These are phyloP conservation scores for Pampus argenteus DNA, from an alignment of 2,797 vertebrate species.

Conservation along the genomic window DNA sequence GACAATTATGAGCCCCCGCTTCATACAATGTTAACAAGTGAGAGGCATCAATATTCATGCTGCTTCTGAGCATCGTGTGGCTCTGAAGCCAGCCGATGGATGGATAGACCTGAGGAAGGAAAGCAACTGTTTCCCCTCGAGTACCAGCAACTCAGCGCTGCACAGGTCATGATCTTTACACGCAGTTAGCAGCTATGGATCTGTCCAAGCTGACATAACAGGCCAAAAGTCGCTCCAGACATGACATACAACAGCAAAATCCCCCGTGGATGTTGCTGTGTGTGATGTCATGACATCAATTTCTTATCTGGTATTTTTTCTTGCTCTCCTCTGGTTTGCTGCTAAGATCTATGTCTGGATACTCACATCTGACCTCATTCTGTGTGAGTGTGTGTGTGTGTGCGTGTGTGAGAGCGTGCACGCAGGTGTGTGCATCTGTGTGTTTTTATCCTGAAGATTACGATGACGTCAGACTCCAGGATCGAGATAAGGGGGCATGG, in stretches of 20 bases:
- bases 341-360: constrained; percentile 35
- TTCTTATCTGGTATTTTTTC: constrained; percentile 31
- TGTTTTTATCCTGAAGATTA: constrained; percentile 52
- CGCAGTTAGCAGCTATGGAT: constrained; percentile 17
- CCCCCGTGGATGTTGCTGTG: constrained; percentile 1
- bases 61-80: constrained; percentile 5
- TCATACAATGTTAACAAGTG: constrained; percentile 73
- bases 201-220: constrained; percentile 23
- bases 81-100: constrained; percentile 14
- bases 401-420: constrained; percentile 16
- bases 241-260: constrained; percentile 7
- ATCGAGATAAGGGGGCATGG: constrained; percentile 38
- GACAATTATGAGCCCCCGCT: constrained; percentile 63
- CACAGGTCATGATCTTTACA: constrained; percentile 43
- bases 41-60: constrained; percentile 72
- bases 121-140: constrained; percentile 29
- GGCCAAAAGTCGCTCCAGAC: constrained; percentile 7
- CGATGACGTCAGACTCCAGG: constrained; percentile 47
- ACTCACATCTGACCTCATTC: constrained; percentile 34
- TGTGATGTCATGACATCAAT: constrained; percentile 37
- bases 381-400: background rate
- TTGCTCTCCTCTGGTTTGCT: constrained; percentile 8
- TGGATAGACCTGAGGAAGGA: constrained; percentile 26
- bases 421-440: constrained; percentile 21
- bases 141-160: background rate